A percentile compares a stretch with the other conserved stretches of the same genome.
phyloP scores from a whole-genome alignment of 2,888 invertebrate genomes.

The Galerucella calmariensis region DNA sequence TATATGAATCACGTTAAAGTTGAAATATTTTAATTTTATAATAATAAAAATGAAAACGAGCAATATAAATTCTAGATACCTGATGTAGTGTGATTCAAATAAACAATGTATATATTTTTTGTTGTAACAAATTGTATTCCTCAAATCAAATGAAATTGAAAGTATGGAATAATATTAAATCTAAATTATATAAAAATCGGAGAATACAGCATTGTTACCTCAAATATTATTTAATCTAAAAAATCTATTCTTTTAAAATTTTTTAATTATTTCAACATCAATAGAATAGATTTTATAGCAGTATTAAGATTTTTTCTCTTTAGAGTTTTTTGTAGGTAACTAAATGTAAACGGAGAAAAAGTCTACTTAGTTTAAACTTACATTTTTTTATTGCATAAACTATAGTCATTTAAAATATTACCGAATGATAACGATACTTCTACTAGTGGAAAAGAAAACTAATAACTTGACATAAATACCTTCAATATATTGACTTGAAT shows the following conservation, averaged over 20 bases:
- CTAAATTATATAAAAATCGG: not conserved
- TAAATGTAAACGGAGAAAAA: constrained; percentile 7
- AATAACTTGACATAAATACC: no score
- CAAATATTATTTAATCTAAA: not conserved
- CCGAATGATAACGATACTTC: constrained; percentile 17
- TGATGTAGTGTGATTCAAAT: constrained; percentile 22
- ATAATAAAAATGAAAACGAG: constrained; percentile 2
- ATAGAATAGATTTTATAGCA: constrained; percentile 11
- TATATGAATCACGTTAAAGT: constrained; percentile 18
- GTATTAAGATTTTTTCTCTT: constrained; percentile 12
- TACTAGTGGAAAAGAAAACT: not conserved
- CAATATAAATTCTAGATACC: constrained; percentile 17
- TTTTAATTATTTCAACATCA: not conserved
- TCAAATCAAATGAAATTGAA: not conserved
- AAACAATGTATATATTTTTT: constrained; percentile 25
- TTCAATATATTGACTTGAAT: no score
- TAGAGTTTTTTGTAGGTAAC: not conserved
- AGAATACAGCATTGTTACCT: constrained; percentile 1
- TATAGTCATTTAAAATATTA: constrained; percentile 23
- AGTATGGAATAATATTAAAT: not conserved
- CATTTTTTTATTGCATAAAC: constrained; percentile 13
- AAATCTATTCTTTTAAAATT: constrained; percentile 17
- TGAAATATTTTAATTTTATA: constrained; percentile 6
- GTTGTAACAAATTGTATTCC: constrained; percentile 29
- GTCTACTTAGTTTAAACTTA: constrained; percentile 1